Conservation (phyloP, 2,113 vertebrate species). For the Vanacampus margaritifer region DNA sequence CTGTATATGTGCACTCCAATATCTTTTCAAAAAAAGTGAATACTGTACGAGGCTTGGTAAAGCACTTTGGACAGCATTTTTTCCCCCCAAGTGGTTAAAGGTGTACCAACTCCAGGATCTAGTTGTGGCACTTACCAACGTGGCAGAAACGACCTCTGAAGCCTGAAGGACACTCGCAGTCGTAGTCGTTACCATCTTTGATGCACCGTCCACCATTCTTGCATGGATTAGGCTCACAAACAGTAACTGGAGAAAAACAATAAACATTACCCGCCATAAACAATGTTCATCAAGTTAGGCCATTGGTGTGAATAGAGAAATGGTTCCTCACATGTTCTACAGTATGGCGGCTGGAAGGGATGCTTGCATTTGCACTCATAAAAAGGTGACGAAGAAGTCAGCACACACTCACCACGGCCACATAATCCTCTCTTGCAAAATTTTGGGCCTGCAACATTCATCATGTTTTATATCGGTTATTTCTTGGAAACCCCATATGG, state of each 20-base stretch:
- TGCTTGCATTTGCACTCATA: conserved; percentile 72
- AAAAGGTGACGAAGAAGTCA: conserved; percentile 57
- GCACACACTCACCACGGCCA: conserved; percentile 68
- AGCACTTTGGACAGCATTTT: too few species aligned
- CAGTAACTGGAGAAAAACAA: conserved; percentile 35
- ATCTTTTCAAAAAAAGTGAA: too few species aligned
- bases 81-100: too few species aligned
- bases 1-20: too few species aligned
- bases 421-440: conserved; percentile 53
- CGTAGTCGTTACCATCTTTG: conserved; percentile 54
- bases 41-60: too few species aligned
- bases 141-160: conserved; percentile 68
- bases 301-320: not conserved
- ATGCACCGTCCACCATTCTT: conserved; percentile 65
- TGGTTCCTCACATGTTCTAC: conserved; percentile 50
- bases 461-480: not conserved
- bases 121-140: conserved; percentile 62
- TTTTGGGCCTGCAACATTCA: conserved; percentile 44
- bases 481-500: not conserved
- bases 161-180: conserved; percentile 58
- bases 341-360: conserved; percentile 68
- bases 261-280: not conserved
- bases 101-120: too few species aligned
- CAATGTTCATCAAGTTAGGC: not conserved
- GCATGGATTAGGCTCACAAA: conserved; percentile 69